A percentile compares a stretch with the other conserved stretches of the same genome.
These are phyloP conservation scores for Micromys minutus DNA, from an alignment of 2,113 vertebrate species.

Conservation along the genomic window DNA sequence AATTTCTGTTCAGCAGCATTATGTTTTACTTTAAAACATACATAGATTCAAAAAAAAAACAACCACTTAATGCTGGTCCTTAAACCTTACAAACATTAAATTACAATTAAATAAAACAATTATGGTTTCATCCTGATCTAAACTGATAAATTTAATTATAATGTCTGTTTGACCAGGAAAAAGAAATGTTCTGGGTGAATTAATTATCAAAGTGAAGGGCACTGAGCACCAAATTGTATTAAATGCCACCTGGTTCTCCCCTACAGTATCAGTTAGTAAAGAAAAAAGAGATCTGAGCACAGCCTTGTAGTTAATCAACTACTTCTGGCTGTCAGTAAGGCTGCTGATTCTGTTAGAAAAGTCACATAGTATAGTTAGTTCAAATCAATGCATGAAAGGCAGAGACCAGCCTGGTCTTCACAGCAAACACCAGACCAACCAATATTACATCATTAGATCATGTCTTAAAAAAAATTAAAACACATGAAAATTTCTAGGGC, in stretches of 20 bases:
- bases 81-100: constrained; percentile 53
- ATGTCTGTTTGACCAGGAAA: constrained; percentile 37
- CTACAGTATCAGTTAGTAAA: constrained; percentile 21
- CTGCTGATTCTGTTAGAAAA: constrained; percentile 42
- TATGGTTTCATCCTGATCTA: constrained; percentile 46
- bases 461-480: background rate
- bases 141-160: constrained; percentile 58
- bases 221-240: constrained; percentile 50
- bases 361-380: background rate
- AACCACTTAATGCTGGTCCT: constrained; percentile 45
- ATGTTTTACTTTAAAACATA: constrained; percentile 60
- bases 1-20: constrained; percentile 56
- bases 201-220: constrained; percentile 59
- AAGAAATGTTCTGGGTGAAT: constrained; percentile 53
- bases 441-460: background rate
- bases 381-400: background rate
- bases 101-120: constrained; percentile 66
- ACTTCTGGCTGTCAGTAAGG: background rate
- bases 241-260: constrained; percentile 37
- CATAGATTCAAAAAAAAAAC: constrained; percentile 50
- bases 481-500: constrained; percentile 12
- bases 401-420: background rate
- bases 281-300: constrained; percentile 27
- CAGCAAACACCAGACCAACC: background rate
- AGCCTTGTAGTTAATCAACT: constrained; percentile 16